Evolutionary conservation across 2,113 vertebrate genomes (phyloP), one percentile per base, ranked within the genome.

Genomic region (Oryzias melastigma): DNA sequence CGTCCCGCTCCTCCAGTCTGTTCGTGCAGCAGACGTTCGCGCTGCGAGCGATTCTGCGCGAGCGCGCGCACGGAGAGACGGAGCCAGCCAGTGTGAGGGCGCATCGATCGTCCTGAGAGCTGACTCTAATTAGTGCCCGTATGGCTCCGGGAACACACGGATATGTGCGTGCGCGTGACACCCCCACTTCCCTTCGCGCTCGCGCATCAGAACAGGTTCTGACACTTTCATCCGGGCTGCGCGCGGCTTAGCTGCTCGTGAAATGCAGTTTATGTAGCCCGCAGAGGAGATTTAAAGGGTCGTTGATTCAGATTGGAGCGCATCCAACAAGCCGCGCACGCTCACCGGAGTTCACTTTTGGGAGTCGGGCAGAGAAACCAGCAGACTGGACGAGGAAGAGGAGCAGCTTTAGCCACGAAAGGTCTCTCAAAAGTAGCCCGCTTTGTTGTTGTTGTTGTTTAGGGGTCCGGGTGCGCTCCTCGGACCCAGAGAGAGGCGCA

Each of bases 61-160:
- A 45, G 68, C 72, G 57, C 58, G 67, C 49, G 62, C 57, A 62
- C 60, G 70, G 51, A 59, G 5, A n/a, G 16, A 7, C 16, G 44
- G 16, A 84, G 81, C 82, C 79, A 76, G 75, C 77, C 82, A 71
- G 77, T 80, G 80, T 80, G 81, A 83, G 70, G 25, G 78, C 71
- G 35, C 83, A 87, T 88, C 85, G 81, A 87, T 86, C 81, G 71
- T 76, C 78, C 77, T 77, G 62, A 79, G 81, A 78, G 85, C 6
- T 14, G 14, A 77, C 42, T 66, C 80, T 84, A 87, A 87, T 90
- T 84, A 88, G 77, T 81, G 82, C 58, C 71, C 48, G 77, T 58
- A 76, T 77, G 78, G 78, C 82, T 84, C 47, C 66, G 45, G 78
- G 73, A 81, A 71, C 16, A 69, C 62, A 55, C 40, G 44, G 61